These are phyloP conservation scores for Lepidurus apus DNA, from an alignment of 1,140 invertebrate species.

Conservation along the genomic window DNA sequence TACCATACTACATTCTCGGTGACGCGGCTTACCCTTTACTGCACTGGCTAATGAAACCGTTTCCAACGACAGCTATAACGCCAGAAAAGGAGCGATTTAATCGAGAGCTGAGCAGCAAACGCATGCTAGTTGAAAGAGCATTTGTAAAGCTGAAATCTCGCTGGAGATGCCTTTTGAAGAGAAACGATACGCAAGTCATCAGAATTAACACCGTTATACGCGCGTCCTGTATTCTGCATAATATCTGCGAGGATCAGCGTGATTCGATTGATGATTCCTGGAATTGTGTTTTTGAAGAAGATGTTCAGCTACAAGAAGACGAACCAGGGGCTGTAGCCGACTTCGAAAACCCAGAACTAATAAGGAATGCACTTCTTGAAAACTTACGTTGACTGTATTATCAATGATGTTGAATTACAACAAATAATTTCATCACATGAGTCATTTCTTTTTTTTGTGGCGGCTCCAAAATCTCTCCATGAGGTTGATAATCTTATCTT, in stretches of 20 bases:
- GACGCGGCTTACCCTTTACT: background rate
- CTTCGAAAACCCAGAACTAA: background rate
- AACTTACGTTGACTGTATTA: constrained; percentile 1
- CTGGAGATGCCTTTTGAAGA: constrained; percentile 1
- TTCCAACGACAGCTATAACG: background rate
- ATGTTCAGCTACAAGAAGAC: background rate
- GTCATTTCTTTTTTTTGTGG: constrained; percentile 1
- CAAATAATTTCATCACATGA: background rate
- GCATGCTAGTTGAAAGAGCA: background rate
- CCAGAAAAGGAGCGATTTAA: background rate
- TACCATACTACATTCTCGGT: background rate
- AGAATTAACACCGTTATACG: background rate
- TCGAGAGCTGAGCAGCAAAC: background rate
- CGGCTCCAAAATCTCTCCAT: background rate
- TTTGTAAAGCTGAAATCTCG: background rate
- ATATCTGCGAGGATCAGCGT: background rate
- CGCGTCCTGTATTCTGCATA: background rate
- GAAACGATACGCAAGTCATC: background rate
- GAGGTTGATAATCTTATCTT: background rate
- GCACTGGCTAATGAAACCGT: background rate
- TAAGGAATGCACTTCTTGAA: background rate
- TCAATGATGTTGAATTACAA: background rate
- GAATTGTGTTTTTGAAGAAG: constrained; percentile 6
- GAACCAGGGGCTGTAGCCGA: background rate
- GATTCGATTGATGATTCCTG: constrained; percentile 1